These are phyloP conservation scores for Zonotrichia leucophrys DNA, from an alignment of 2,113 vertebrate species.

Conservation along the genomic window DNA sequence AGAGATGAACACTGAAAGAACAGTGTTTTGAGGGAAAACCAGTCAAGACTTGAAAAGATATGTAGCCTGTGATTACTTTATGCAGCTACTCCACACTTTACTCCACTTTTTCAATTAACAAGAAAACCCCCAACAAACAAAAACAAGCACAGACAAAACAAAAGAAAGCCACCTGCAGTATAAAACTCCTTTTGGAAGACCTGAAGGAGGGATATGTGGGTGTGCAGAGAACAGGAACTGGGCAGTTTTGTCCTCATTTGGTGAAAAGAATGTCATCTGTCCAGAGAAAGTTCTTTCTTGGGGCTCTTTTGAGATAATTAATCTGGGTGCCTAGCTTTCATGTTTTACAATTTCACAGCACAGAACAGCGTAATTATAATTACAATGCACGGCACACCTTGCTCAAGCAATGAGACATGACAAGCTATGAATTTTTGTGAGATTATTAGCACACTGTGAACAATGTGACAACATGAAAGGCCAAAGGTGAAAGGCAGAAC, in stretches of 20 bases:
- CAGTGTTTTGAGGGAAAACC: background rate
- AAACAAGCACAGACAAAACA: background rate
- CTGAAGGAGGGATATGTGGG: fast-evolving
- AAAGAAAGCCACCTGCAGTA: background rate
- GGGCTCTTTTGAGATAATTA: background rate
- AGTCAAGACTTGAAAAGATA: background rate
- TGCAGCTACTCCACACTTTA: background rate
- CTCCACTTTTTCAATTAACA: background rate
- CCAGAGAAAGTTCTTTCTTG: background rate
- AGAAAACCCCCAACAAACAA: background rate
- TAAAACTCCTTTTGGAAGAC: background rate
- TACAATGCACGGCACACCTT: background rate
- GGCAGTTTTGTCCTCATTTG: background rate
- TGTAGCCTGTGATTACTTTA: background rate
- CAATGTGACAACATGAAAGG: background rate
- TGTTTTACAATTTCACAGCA: background rate
- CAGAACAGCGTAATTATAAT: background rate
- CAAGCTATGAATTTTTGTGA: background rate
- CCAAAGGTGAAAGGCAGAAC: background rate
- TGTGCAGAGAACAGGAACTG: fast-evolving
- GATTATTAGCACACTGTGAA: background rate
- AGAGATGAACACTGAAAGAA: background rate
- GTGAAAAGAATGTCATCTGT: background rate
- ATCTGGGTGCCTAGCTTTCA: background rate
- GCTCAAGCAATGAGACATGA: background rate